Conservation (phyloP, 2,888 invertebrate genomes). For the Ectropis crepuscularia region DNA sequence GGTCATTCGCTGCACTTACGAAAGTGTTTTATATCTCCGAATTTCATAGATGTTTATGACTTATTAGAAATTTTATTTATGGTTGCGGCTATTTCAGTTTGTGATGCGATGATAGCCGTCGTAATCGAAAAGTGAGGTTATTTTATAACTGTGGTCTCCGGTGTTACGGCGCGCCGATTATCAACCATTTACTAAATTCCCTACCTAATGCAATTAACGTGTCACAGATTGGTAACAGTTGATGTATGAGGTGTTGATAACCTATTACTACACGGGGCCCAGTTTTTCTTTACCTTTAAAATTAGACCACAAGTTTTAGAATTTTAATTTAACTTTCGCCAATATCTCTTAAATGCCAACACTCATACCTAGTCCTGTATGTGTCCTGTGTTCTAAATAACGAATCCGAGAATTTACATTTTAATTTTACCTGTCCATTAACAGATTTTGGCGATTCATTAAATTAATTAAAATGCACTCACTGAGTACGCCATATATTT, state of each 20-base stretch:
- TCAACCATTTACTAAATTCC: constrained; percentile 35
- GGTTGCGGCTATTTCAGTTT: constrained; percentile 26
- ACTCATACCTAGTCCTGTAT: no score
- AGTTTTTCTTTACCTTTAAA: no score
- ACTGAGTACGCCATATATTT: no score
- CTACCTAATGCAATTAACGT: constrained; percentile 30
- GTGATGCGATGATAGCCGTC: constrained; percentile 38
- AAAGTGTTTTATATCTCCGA: constrained; percentile 39
- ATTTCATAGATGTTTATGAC: constrained; percentile 41
- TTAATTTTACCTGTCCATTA: no score
- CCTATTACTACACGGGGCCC: no score
- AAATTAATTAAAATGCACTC: no score
- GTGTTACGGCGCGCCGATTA: constrained; percentile 32
- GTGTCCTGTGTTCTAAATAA: no score
- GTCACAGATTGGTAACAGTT: constrained; percentile 12
- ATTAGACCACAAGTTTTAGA: neutral
- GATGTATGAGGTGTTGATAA: neutral
- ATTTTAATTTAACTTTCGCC: neutral
- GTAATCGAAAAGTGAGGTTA: constrained; percentile 40
- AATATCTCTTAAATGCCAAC: no score
- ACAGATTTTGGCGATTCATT: no score
- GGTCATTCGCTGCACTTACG: constrained; percentile 40
- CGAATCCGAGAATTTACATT: no score
- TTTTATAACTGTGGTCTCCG: constrained; percentile 36
- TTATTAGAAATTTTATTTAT: constrained; percentile 38